Conservation (phyloP, 2,888 invertebrate species). For the Junonia oenone region DNA sequence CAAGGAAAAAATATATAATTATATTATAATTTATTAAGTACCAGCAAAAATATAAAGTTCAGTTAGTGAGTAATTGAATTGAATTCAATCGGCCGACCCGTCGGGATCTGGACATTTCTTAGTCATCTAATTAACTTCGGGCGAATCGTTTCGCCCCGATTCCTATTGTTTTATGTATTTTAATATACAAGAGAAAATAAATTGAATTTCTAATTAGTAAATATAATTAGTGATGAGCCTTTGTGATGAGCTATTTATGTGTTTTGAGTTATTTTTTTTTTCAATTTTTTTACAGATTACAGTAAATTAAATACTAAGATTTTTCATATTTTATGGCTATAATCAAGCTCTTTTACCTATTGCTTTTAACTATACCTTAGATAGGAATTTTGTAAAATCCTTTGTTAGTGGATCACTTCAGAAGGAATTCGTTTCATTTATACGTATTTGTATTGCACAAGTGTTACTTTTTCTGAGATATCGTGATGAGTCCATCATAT, state of each 20-base stretch:
- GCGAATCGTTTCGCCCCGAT: neutral
- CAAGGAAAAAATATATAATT: neutral
- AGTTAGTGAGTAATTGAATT: constrained; percentile 17
- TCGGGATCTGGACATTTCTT: constrained; percentile 14
- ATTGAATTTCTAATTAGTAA: neutral
- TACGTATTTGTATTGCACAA: too few relatives aligned
- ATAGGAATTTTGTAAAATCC: too few relatives aligned
- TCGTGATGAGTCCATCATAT: too few relatives aligned
- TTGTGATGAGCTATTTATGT: neutral
- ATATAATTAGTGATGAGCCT: neutral
- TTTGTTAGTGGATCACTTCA: too few relatives aligned
- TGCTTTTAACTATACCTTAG: too few relatives aligned
- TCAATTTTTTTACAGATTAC: too few relatives aligned
- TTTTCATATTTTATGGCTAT: too few relatives aligned
- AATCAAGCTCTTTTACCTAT: too few relatives aligned
- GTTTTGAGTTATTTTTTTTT: too few relatives aligned
- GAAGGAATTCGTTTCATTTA: too few relatives aligned
- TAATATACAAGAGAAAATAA: neutral
- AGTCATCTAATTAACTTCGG: constrained; percentile 18
- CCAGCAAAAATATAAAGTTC: neutral
- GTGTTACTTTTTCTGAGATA: too few relatives aligned
- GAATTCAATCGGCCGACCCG: constrained; percentile 1
- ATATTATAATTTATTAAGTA: neutral
- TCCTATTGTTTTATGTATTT: neutral
- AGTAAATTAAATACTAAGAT: too few relatives aligned